These are phyloP conservation scores for Orthosia cruda DNA, from an alignment of 2,888 invertebrate species.

Conservation along the genomic window DNA sequence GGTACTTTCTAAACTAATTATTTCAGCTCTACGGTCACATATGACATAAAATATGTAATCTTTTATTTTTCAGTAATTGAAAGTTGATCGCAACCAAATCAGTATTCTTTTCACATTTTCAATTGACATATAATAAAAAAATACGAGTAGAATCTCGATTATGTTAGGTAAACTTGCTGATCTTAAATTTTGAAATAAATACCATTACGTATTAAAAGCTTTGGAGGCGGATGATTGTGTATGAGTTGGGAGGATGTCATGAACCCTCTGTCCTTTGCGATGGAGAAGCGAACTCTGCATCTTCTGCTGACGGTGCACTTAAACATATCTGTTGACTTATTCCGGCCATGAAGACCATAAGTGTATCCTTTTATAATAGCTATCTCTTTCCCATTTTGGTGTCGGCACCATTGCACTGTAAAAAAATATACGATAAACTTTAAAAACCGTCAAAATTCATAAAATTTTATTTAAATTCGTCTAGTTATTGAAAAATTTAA, in stretches of 20 bases:
- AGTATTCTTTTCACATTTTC: neutral
- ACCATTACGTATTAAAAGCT: conserved; percentile 34
- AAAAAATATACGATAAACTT: neutral
- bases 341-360: conserved; percentile 63
- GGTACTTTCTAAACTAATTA: no score
- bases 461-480: neutral
- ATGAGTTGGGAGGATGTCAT: conserved; percentile 7
- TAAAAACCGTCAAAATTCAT: neutral
- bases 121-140: neutral
- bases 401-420: conserved; percentile 33
- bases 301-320: conserved; percentile 22
- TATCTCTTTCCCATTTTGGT: conserved; percentile 67
- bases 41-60: no score
- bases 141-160: neutral
- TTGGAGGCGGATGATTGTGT: conserved; percentile 30
- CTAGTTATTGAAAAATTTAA: no score
- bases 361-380: conserved; percentile 73
- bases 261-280: conserved; percentile 2
- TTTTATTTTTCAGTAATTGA: neutral
- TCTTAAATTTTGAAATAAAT: conserved; percentile 19
- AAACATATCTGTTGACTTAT: conserved; percentile 13
- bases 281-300: conserved; percentile 24
- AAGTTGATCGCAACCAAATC: neutral
- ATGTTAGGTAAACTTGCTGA: neutral
- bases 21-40: no score